phyloP scores from a whole-genome alignment of 2,797 vertebrate genomes.

The Avahi laniger region DNA sequence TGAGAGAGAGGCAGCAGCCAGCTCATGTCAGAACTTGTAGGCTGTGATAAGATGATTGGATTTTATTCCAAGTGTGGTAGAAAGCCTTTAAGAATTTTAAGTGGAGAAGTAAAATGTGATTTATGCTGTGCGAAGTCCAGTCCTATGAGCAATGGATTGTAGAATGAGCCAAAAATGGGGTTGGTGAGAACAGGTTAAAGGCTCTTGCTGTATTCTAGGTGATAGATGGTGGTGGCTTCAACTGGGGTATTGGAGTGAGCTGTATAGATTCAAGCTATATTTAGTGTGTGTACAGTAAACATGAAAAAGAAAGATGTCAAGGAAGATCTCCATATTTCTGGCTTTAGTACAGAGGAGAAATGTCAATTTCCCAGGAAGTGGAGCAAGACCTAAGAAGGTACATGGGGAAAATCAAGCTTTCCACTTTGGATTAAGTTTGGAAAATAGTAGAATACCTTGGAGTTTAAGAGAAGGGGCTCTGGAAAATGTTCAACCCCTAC shows the following conservation, averaged over 20 bases:
- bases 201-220: neutral
- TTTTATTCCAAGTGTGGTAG: neutral
- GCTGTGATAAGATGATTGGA: neutral
- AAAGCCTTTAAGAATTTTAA: slow-evolving; percentile 4
- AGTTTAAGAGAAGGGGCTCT: neutral
- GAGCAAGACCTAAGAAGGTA: neutral
- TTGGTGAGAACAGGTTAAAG: neutral
- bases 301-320: neutral
- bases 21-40: neutral
- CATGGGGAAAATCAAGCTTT: neutral
- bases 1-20: neutral
- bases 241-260: too few species aligned
- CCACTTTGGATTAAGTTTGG: neutral
- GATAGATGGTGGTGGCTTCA: neutral
- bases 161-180: neutral
- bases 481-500: neutral
- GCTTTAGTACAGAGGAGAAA: neutral
- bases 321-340: neutral
- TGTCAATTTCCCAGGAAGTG: neutral
- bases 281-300: neutral
- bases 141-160: neutral
- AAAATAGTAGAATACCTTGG: neutral
- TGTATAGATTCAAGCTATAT: neutral
- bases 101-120: neutral
- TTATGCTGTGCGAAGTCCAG: neutral